Evolutionary conservation across 2,113 vertebrate species (phyloP), one percentile per base, ranked within the genome.

Genomic region (Gasterosteus nipponicus): DNA sequence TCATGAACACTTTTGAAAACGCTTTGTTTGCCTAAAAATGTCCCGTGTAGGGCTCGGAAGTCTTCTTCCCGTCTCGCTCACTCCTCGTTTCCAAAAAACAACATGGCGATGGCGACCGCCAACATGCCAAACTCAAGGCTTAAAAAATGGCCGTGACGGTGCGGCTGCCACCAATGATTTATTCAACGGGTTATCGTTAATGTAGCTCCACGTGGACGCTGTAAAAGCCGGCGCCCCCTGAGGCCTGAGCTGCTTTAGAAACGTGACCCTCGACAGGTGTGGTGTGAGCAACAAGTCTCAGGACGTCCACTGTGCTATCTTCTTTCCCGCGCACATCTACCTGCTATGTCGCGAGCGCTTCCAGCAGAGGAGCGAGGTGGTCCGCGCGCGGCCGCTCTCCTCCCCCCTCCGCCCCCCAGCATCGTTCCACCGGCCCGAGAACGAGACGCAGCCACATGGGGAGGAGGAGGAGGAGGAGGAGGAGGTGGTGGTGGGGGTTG

Each of bases 321-420:
- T 41, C 58, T 0, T 33, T 5, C 8, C 26, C 22, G 46, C 64
- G 62, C 7, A 60, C 66, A 39, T 42, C 67, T 53, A 38, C 54
- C 47, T 7, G 26, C 41, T 62, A 5, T 78, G 39, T 63, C 64
- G 54, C 41, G 78, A 80, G 81, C 62, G 62, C 8, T 0, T 72
- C 33, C 69, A 54, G 73, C 86, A 86, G 87, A 82, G 86, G 75
- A 82, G 80, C 41, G 74, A 86, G 86, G 85, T 78, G 75, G 35
- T 81, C 86, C 66, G 82, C 80, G 41, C 75, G 81, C 81, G 60
- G 80, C 44, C 57, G 68, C 75, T 80, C 83, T 64, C 62, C 41
- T 58, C 71, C 35, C 67, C 62, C 57, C 68, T 38, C 62, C 69
- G 53, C 68, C 56, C 74, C 74, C 64, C 82, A 53, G 65, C 75